Percentiles rank a stretch among this genome's conserved stretches.
Conservation (phyloP, 2,888 invertebrate species). For the Coleophora deauratella region DNA sequence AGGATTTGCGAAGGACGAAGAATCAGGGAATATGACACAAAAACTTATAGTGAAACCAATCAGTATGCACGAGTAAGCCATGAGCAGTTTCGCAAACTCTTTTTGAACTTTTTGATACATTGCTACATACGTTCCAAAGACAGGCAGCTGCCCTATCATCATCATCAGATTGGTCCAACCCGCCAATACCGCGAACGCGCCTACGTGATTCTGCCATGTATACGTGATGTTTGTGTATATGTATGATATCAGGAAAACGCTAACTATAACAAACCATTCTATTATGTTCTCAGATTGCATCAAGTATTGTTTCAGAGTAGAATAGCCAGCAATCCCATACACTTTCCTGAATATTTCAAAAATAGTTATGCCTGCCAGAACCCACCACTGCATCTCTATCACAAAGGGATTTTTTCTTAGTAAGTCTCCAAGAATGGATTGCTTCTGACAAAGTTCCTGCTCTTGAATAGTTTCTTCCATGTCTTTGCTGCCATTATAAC, state of each 20-base stretch:
- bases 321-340: conserved; percentile 87
- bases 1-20: conserved; percentile 87
- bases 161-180: conserved; percentile 94
- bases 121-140: conserved; percentile 91
- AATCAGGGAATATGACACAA: conserved; percentile 89
- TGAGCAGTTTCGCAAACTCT: conserved; percentile 88
- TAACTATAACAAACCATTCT: conserved; percentile 90
- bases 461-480: conserved; percentile 82
- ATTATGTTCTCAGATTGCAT: conserved; percentile 89
- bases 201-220: conserved; percentile 90
- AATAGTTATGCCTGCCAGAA: conserved; percentile 83
- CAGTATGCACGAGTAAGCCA: conserved; percentile 88
- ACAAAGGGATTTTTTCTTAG: conserved; percentile 82
- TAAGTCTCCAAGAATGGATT: conserved; percentile 84
- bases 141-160: conserved; percentile 91
- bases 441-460: conserved; percentile 83
- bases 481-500: conserved; percentile 86
- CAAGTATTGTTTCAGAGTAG: conserved; percentile 86
- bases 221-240: conserved; percentile 83
- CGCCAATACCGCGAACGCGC: conserved; percentile 88
- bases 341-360: conserved; percentile 87
- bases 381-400: conserved; percentile 90
- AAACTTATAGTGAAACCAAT: conserved; percentile 92
- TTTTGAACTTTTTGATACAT: conserved; percentile 93
- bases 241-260: conserved; percentile 88